These are phyloP conservation scores for Oncorhynchus clarkii DNA, from an alignment of 2,113 vertebrate species.

Conservation along the genomic window DNA sequence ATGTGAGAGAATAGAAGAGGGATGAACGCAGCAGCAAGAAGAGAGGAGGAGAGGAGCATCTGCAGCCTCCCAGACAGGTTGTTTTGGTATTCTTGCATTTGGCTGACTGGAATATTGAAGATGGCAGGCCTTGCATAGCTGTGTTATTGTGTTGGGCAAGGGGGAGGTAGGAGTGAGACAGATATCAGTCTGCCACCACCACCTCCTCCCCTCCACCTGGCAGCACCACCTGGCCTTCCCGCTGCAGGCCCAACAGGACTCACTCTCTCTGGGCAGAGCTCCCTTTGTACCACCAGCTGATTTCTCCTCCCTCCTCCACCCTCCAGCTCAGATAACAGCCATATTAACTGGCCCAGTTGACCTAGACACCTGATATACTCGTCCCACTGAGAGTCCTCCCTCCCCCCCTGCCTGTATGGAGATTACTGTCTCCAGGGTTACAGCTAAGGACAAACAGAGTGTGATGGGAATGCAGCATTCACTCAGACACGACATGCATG, in stretches of 20 bases:
- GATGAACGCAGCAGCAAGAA: too few species aligned
- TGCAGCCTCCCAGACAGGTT: conserved; percentile 64
- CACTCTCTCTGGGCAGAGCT: conserved; percentile 56
- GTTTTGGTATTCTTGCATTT: conserved; percentile 64
- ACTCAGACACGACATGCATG: neutral
- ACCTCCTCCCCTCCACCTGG: neutral
- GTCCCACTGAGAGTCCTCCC: conserved; percentile 50
- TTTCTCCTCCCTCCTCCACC: conserved; percentile 44
- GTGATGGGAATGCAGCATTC: too few species aligned
- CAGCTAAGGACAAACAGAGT: too few species aligned
- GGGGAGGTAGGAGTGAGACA: neutral
- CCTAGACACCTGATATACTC: conserved; percentile 67
- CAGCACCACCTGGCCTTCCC: conserved; percentile 46
- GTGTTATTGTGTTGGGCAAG: conserved; percentile 16
- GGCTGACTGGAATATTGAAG: conserved; percentile 66
- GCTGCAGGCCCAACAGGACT: conserved; percentile 55
- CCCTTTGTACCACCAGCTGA: conserved; percentile 61
- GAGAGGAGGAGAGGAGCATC: conserved; percentile 37
- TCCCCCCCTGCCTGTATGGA: neutral
- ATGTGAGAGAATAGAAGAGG: too few species aligned
- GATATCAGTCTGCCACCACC: neutral
- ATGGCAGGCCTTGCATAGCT: conserved; percentile 58
- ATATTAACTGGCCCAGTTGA: conserved; percentile 73
- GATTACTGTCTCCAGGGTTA: too few species aligned
- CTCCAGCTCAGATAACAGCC: conserved; percentile 60